Evolutionary conservation across 1,140 invertebrate genomes (phyloP).

Genomic region (Brachionus paranguensis): DNA sequence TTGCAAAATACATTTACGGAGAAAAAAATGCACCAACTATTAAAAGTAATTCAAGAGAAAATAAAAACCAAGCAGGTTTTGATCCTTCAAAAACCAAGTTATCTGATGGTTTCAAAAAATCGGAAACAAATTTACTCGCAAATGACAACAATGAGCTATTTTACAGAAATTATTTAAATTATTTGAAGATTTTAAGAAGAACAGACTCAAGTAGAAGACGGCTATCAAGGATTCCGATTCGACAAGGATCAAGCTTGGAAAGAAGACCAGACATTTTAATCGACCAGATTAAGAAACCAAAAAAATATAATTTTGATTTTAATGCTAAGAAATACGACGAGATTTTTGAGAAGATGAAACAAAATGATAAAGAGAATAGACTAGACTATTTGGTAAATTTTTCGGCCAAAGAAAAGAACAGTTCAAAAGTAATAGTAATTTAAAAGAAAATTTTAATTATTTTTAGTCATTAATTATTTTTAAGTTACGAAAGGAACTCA

Average conservation of each 20-base stretch:
- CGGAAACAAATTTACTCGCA: neutral
- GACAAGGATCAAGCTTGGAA: neutral
- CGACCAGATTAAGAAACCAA: neutral
- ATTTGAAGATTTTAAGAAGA: neutral
- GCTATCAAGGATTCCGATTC: neutral
- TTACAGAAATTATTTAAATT: neutral
- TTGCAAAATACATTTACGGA: neutral
- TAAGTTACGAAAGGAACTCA: neutral
- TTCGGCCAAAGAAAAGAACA: neutral
- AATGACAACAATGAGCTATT: neutral
- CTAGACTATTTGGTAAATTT: neutral
- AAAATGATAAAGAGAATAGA: neutral
- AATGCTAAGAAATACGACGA: neutral
- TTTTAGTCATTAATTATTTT: neutral
- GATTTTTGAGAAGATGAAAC: constrained; percentile 3
- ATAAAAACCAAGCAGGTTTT: neutral
- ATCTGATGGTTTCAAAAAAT: neutral
- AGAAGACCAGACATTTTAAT: neutral
- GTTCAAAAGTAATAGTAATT: neutral
- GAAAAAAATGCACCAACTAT: neutral
- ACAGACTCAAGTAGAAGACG: neutral
- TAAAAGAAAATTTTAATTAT: neutral
- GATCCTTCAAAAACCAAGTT: neutral
- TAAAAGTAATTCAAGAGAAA: neutral
- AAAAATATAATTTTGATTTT: neutral